Percentiles rank a stretch among this genome's conserved stretches.
Conservation (phyloP, 2,888 invertebrate species). For the Plutella xylostella region DNA sequence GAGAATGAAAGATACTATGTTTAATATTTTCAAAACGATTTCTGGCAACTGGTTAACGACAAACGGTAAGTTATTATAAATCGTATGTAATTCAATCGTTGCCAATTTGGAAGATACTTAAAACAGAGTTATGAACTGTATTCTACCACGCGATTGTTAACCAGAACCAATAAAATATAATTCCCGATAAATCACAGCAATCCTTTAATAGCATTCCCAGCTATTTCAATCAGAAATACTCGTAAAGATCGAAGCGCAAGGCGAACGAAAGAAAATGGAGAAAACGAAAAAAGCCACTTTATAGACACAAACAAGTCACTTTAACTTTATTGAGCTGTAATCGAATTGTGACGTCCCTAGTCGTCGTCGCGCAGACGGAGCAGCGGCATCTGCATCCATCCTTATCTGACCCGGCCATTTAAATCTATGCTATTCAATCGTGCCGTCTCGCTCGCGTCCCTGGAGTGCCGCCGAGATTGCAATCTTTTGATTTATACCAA, state of each 20-base stretch:
- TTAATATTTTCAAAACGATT: too few species aligned
- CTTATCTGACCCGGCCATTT: conserved; percentile 67
- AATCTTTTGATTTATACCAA: conserved; percentile 71
- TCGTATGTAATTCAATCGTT: too few species aligned
- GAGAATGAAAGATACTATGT: neutral
- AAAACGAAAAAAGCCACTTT: conserved; percentile 64
- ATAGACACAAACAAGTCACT: conserved; percentile 69
- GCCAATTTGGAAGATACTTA: too few species aligned
- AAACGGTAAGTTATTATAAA: too few species aligned
- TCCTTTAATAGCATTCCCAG: conserved; percentile 2
- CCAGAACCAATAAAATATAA: too few species aligned
- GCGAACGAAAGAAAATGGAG: conserved; percentile 38
- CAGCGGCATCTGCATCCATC: conserved; percentile 57
- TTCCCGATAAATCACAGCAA: neutral
- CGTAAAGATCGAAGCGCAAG: conserved; percentile 26
- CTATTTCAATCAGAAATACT: conserved; percentile 15
- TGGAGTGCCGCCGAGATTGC: conserved; percentile 68
- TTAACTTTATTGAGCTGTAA: conserved; percentile 70
- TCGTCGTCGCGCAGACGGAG: conserved; percentile 42
- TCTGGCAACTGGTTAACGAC: too few species aligned
- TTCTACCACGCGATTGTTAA: too few species aligned
- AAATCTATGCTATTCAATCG: conserved; percentile 70
- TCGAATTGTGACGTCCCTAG: conserved; percentile 69
- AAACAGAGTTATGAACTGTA: too few species aligned
- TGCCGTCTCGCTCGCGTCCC: conserved; percentile 67